Conservation (phyloP, 2,888 invertebrate species). For the Linnaemya vulpina region DNA sequence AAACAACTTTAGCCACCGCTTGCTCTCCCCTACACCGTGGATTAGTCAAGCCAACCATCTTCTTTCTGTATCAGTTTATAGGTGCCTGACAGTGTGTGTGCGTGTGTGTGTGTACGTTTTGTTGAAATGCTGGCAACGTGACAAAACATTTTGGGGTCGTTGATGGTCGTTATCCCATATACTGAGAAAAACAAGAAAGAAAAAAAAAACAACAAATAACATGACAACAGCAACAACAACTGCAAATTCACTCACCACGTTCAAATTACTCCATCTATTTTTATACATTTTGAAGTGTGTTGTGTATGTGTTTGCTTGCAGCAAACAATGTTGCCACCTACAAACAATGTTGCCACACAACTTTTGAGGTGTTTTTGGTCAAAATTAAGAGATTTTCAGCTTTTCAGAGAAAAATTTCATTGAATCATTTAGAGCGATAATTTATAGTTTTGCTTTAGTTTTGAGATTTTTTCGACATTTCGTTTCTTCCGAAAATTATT, state of each 20-base stretch:
- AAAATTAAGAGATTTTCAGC: too few relatives aligned
- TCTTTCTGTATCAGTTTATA: neutral
- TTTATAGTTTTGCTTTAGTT: too few relatives aligned
- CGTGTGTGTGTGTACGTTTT: conserved; percentile 24
- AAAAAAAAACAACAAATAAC: neutral
- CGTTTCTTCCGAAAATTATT: too few relatives aligned
- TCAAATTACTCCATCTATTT: conserved; percentile 60
- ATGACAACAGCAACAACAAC: conserved; percentile 13
- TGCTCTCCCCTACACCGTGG: neutral
- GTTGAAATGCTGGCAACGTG: conserved; percentile 70
- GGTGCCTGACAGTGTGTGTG: conserved; percentile 28
- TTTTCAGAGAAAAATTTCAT: too few relatives aligned
- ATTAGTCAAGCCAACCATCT: neutral
- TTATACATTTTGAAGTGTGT: conserved; percentile 18
- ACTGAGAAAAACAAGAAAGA: conserved; percentile 77
- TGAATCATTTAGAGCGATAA: too few relatives aligned
- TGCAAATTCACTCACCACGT: conserved; percentile 15
- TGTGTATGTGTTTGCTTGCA: conserved; percentile 8
- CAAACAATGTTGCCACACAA: conserved; percentile 11
- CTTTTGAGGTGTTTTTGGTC: too few relatives aligned
- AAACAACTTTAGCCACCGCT: conserved; percentile 2
- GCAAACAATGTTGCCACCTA: neutral
- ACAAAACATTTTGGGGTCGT: conserved; percentile 78
- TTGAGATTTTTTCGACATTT: too few relatives aligned
- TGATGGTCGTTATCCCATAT: conserved; percentile 82